Evolutionary conservation across 1,140 invertebrate genomes (phyloP).

Genomic region (Drosophila chauvacae): DNA sequence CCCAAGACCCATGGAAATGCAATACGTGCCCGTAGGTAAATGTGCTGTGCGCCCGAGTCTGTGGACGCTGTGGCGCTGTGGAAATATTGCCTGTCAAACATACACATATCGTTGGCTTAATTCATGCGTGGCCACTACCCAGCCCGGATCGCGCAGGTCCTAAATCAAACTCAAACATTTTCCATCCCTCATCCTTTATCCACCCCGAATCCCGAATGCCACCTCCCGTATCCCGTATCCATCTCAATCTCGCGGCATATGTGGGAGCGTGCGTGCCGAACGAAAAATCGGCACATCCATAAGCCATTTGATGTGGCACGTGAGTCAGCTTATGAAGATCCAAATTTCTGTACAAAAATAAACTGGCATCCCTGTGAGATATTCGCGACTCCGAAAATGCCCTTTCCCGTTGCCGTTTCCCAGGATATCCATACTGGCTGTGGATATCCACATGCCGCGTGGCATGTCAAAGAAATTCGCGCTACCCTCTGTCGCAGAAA

Average conservation of each 20-base stretch:
- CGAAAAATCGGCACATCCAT: slow-evolving; percentile 48
- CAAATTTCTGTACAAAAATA: slow-evolving; percentile 52
- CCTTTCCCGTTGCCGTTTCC: background rate
- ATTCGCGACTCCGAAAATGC: slow-evolving; percentile 23
- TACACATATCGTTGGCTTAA: slow-evolving; percentile 66
- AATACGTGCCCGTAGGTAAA: slow-evolving; percentile 44
- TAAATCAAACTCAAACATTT: slow-evolving; percentile 7
- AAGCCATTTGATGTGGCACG: slow-evolving; percentile 59
- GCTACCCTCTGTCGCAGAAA: slow-evolving; percentile 1
- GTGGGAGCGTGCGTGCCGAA: slow-evolving; percentile 55
- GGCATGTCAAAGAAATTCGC: slow-evolving; percentile 29
- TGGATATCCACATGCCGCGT: background rate
- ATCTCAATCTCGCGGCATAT: slow-evolving; percentile 53
- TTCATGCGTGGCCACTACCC: slow-evolving; percentile 52
- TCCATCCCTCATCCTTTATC: background rate
- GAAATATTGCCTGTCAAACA: slow-evolving; percentile 66
- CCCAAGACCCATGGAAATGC: slow-evolving; percentile 50
- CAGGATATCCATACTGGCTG: background rate
- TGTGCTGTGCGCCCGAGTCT: slow-evolving; percentile 15
- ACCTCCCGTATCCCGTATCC: background rate
- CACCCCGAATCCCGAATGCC: background rate
- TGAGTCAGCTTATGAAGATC: slow-evolving; percentile 65
- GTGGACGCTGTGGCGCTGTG: background rate
- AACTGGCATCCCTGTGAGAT: slow-evolving; percentile 19
- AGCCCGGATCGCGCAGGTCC: slow-evolving; percentile 2